A percentile compares a stretch with the other conserved stretches of the same genome.
phyloP scores from a whole-genome alignment of 2,888 invertebrate genomes.

The Catotricha subobsoleta region DNA sequence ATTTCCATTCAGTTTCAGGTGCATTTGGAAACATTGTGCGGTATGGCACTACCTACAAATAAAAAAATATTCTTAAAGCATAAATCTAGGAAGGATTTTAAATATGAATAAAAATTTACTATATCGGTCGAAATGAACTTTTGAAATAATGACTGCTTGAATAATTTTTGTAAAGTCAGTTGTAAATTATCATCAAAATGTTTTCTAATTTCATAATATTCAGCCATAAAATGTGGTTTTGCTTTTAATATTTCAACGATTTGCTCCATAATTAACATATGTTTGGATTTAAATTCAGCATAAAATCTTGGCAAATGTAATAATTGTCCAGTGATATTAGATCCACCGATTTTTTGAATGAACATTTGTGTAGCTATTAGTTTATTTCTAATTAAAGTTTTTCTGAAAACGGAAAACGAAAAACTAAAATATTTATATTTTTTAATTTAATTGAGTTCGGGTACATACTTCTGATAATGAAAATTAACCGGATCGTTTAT shows the following conservation, averaged over 20 bases:
- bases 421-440: slow-evolving; percentile 5
- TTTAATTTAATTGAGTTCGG: background rate
- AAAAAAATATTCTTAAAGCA: slow-evolving; percentile 5
- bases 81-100: slow-evolving; percentile 4
- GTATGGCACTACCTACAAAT: slow-evolving; percentile 27
- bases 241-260: slow-evolving; percentile 36
- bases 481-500: slow-evolving; percentile 40
- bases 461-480: slow-evolving; percentile 22
- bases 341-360: slow-evolving; percentile 30
- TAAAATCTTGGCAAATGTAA: slow-evolving; percentile 47
- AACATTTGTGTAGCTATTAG: slow-evolving; percentile 44
- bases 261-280: slow-evolving; percentile 33
- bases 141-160: slow-evolving; percentile 34
- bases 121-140: slow-evolving; percentile 34
- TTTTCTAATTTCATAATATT: slow-evolving; percentile 32
- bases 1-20: slow-evolving; percentile 32
- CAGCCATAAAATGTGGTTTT: slow-evolving; percentile 34
- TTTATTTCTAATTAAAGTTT: slow-evolving; percentile 36
- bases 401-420: slow-evolving; percentile 35
- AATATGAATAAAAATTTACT: slow-evolving; percentile 21
- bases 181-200: slow-evolving; percentile 25
- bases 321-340: slow-evolving; percentile 31
- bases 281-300: slow-evolving; percentile 35
- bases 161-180: slow-evolving; percentile 31
- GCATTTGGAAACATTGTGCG: slow-evolving; percentile 40